Conservation (phyloP, 2,797 vertebrate species). For the Cottoperca gobio region DNA sequence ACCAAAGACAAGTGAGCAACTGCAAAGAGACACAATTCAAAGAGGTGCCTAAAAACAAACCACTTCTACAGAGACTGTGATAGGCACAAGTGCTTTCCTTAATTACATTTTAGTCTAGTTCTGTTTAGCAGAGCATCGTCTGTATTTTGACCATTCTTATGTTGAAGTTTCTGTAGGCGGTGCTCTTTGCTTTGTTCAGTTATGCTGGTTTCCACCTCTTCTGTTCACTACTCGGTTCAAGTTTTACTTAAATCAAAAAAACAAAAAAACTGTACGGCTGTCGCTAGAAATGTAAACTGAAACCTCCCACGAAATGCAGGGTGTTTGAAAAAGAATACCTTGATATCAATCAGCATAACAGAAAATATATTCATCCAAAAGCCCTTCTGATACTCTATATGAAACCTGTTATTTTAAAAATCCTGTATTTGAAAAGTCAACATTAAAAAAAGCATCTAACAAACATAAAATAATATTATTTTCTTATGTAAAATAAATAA, state of each 20-base stretch:
- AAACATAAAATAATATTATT: neutral
- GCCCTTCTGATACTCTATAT: neutral
- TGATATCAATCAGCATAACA: neutral
- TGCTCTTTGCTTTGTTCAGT: neutral
- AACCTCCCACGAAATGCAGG: neutral
- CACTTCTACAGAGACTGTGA: no score
- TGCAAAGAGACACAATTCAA: neutral
- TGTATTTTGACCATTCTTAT: no score
- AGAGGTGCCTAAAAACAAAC: no score
- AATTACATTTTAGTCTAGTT: no score
- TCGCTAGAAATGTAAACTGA: neutral
- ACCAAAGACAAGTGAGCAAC: no score
- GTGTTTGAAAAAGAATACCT: neutral
- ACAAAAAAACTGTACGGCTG: neutral
- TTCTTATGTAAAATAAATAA: neutral
- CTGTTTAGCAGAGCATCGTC: no score
- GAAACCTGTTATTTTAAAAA: neutral
- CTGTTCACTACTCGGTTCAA: neutral
- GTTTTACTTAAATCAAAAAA: slow-evolving; percentile 1
- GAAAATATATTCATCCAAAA: neutral
- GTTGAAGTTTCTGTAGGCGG: neutral
- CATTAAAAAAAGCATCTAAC: neutral
- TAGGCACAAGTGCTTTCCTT: no score
- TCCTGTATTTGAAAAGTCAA: neutral
- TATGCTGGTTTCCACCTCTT: neutral